Conservation (phyloP, 2,797 vertebrate species). For the Arrhamphus sclerolepis region DNA sequence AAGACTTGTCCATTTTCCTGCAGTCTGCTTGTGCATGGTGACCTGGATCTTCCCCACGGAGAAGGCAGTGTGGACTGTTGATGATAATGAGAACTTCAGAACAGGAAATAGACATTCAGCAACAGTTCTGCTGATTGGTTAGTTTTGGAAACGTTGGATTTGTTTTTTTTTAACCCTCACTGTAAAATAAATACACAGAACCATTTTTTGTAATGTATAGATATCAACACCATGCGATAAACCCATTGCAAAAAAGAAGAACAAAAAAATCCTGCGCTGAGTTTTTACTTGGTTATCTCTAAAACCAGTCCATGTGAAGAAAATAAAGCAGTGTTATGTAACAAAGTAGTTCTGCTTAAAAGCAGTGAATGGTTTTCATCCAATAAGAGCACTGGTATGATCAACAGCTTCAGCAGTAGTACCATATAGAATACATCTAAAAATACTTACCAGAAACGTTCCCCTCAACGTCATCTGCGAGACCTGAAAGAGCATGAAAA, state of each 20-base stretch:
- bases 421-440: background rate
- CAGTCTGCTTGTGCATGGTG: slow-evolving; percentile 81
- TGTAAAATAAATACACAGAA: no score
- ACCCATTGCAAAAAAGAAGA: no score
- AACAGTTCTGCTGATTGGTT: background rate
- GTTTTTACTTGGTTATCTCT: no score
- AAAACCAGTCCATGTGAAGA: no score
- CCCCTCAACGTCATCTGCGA: slow-evolving; percentile 83
- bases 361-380: no score
- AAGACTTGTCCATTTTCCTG: slow-evolving; percentile 83
- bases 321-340: no score
- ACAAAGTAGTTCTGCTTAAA: no score
- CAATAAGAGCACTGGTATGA: no score
- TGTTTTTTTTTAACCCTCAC: background rate
- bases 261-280: no score
- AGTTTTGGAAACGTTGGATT: no score
- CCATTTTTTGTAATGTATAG: no score
- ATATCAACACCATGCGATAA: no score
- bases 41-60: slow-evolving; percentile 91
- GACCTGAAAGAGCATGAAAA: slow-evolving; percentile 71
- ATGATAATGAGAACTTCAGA: background rate
- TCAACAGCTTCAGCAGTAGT: background rate
- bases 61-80: slow-evolving; percentile 71
- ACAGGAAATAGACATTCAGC: background rate
- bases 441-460: slow-evolving; percentile 81